Conservation (phyloP, 2,888 invertebrate genomes). For the Eucriotettix oculatus region DNA sequence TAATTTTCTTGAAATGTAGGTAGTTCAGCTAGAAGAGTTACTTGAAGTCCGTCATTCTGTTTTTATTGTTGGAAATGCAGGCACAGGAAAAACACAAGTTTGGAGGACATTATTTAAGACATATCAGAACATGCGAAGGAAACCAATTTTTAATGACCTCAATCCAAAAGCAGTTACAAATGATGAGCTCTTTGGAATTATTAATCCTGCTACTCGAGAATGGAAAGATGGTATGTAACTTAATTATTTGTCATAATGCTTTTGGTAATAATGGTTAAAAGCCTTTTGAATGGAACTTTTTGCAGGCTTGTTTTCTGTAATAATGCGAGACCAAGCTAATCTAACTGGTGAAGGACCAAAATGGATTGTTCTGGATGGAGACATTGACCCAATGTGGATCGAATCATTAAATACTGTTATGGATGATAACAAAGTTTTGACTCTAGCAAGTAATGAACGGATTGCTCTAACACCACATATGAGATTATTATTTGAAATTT, state of each 20-base stretch:
- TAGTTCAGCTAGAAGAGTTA: constrained; percentile 82
- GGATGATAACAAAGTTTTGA: constrained; percentile 93
- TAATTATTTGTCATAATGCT: not conserved
- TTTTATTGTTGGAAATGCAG: constrained; percentile 69
- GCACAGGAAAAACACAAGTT: constrained; percentile 83
- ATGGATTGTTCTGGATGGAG: constrained; percentile 92
- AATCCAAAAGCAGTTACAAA: constrained; percentile 94
- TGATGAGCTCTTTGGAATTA: constrained; percentile 86
- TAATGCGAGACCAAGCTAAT: constrained; percentile 89
- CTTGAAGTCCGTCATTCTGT: constrained; percentile 90
- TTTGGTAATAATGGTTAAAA: not conserved
- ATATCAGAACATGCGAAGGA: constrained; percentile 62
- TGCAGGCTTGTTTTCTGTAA: constrained; percentile 73
- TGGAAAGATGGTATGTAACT: constrained; percentile 56
- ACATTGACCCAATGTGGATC: constrained; percentile 98
- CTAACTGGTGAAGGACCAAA: constrained; percentile 71
- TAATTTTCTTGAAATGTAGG: not conserved
- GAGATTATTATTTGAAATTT: constrained; percentile 88
- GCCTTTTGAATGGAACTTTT: not conserved
- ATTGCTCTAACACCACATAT: constrained; percentile 78
- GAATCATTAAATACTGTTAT: constrained; percentile 91
- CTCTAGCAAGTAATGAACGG: constrained; percentile 85
- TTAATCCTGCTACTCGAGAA: constrained; percentile 83
- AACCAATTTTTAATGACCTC: constrained; percentile 76
- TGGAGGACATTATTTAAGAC: constrained; percentile 82